Evolutionary conservation across 2,888 invertebrate genomes (phyloP).

Genomic region (Tanytarsus gracilentus): DNA sequence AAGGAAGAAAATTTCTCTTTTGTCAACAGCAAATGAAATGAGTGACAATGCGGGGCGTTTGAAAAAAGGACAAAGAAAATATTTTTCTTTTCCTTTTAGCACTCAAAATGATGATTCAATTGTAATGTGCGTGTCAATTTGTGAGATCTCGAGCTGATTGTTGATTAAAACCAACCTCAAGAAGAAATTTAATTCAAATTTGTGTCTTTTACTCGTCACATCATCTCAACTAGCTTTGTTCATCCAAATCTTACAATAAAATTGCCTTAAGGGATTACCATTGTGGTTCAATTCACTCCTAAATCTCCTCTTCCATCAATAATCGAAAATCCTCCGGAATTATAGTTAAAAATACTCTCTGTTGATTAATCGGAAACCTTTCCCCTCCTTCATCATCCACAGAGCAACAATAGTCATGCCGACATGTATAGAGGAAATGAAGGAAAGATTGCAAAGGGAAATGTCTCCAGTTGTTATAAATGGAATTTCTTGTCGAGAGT

Average conservation of each 20-base stretch:
- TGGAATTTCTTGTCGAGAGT: conserved; percentile 1
- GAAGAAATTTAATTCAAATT: too few relatives aligned
- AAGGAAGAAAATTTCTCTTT: not conserved
- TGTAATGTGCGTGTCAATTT: too few relatives aligned
- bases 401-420: not conserved
- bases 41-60: not conserved
- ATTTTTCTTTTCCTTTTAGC: conserved; percentile 1
- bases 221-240: too few relatives aligned
- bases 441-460: conserved; percentile 2
- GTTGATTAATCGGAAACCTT: conserved; percentile 17
- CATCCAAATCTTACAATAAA: too few relatives aligned
- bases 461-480: conserved; percentile 27
- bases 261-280: too few relatives aligned
- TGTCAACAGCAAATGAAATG: not conserved
- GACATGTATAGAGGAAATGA: too few relatives aligned
- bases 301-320: not conserved
- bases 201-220: too few relatives aligned
- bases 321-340: not conserved
- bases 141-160: too few relatives aligned
- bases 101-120: not conserved
- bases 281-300: not conserved
- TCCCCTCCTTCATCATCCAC: not conserved
- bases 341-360: conserved; percentile 9
- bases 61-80: conserved; percentile 2
- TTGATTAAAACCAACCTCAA: too few relatives aligned